phyloP scores from a whole-genome alignment of 2,797 vertebrate genomes.

The Emys orbicularis region DNA sequence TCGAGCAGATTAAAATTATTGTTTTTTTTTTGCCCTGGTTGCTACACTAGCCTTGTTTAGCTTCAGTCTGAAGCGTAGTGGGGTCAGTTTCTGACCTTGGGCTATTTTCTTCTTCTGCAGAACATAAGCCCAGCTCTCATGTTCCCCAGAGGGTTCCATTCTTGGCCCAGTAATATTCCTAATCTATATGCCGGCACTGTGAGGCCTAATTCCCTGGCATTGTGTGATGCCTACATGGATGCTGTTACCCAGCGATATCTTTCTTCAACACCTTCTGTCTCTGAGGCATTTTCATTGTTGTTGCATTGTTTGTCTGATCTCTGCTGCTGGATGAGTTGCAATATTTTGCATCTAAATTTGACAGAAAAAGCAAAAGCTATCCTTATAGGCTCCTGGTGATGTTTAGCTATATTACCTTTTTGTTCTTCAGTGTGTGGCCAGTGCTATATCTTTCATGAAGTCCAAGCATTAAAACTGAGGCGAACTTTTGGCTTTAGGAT shows the following conservation, averaged over 20 bases:
- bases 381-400: neutral
- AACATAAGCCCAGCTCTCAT: conserved; percentile 3
- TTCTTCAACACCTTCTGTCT: conserved; percentile 40
- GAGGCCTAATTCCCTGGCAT: conserved; percentile 31
- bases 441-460: neutral
- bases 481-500: neutral
- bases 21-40: neutral
- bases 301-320: conserved; percentile 12
- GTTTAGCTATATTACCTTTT: neutral
- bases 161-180: neutral
- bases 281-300: conserved; percentile 23
- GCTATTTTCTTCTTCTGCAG: conserved; percentile 3
- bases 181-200: conserved; percentile 20
- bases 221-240: neutral
- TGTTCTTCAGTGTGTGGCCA: neutral
- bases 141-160: conserved; percentile 27
- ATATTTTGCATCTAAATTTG: conserved; percentile 39
- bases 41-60: neutral
- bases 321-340: neutral
- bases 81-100: conserved; percentile 15
- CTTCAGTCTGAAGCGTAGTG: neutral
- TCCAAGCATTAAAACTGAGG: neutral
- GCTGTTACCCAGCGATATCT: conserved; percentile 36
- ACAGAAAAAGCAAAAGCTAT: neutral
- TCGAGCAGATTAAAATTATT: neutral